Conservation (phyloP, 2,888 invertebrate species). For the Lysandra coridon region DNA sequence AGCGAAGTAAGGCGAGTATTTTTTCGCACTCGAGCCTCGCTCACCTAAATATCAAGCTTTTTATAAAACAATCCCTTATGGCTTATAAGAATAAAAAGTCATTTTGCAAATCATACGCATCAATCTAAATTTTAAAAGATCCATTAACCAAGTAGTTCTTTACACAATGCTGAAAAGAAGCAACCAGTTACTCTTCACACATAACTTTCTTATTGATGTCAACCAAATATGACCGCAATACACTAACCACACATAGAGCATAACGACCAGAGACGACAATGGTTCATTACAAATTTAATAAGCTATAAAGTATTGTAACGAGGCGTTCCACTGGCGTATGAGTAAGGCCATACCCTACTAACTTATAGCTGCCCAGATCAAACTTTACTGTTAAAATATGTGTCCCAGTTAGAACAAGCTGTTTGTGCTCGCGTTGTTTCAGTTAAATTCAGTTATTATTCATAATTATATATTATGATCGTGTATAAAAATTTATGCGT, state of each 20-base stretch:
- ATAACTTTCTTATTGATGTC: neutral
- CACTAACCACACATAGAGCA: neutral
- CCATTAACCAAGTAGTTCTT: neutral
- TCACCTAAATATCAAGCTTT: no score
- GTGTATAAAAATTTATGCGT: no score
- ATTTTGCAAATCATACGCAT: no score
- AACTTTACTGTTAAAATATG: constrained; percentile 5
- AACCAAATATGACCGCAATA: neutral
- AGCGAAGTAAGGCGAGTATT: neutral
- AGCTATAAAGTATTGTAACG: constrained; percentile 23
- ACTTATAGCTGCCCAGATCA: constrained; percentile 15
- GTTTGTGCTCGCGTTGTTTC: neutral
- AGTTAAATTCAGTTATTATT: no score
- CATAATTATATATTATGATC: no score
- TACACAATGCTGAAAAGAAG: neutral
- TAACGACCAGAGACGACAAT: constrained; percentile 7
- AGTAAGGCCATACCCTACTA: constrained; percentile 4
- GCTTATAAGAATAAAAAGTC: no score
- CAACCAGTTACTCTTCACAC: neutral
- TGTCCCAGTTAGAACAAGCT: constrained; percentile 15
- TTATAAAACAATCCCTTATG: no score
- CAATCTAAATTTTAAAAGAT: no score
- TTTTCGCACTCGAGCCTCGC: neutral
- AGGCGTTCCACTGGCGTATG: neutral
- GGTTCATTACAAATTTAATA: neutral